A percentile compares a stretch with the other conserved stretches of the same genome.
Evolutionary conservation across 2,113 vertebrate genomes (phyloP).

Genomic region (Zosterops pallidus): DNA sequence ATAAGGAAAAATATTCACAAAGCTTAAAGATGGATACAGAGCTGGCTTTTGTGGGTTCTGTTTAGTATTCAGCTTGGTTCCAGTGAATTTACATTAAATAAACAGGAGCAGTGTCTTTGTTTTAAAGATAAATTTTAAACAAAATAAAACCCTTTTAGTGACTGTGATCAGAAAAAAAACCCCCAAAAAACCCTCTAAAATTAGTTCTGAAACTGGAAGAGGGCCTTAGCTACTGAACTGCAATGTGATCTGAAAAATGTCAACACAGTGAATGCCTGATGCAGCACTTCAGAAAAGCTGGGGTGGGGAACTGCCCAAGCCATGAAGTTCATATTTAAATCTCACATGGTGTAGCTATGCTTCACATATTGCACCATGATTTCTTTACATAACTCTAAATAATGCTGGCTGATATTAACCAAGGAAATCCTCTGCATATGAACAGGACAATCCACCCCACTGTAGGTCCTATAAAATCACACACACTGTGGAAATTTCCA

Average conservation of each 20-base stretch:
- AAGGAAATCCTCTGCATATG: constrained; percentile 8
- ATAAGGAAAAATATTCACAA: background rate
- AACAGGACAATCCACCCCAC: background rate
- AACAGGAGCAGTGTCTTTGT: background rate
- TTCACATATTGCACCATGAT: background rate
- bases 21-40: background rate
- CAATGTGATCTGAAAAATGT: background rate
- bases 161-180: background rate
- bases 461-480: constrained; percentile 1
- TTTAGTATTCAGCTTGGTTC: background rate
- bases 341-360: background rate
- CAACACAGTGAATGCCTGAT: background rate
- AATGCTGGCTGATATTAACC: background rate
- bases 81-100: background rate
- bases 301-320: background rate
- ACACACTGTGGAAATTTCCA: background rate
- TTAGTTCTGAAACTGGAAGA: background rate
- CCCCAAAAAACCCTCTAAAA: background rate
- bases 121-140: background rate
- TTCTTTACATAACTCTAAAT: constrained; percentile 10
- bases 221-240: background rate
- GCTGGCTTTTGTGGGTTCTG: background rate
- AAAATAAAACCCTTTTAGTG: background rate
- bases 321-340: background rate
- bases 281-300: background rate